These are phyloP conservation scores for Peromyscus leucopus DNA, from an alignment of 2,113 vertebrate species.

Conservation along the genomic window DNA sequence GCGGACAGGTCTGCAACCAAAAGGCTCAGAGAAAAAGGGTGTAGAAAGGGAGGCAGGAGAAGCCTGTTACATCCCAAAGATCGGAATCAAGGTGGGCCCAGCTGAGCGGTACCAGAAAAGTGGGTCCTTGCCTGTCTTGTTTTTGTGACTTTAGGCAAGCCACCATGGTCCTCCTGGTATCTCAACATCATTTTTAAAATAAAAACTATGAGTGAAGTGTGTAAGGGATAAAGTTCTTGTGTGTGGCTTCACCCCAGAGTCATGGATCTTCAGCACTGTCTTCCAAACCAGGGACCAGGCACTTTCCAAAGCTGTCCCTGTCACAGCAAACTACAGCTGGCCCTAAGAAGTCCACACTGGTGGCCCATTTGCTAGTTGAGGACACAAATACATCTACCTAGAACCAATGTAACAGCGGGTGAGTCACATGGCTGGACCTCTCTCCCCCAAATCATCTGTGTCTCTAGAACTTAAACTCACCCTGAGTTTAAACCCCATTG, in stretches of 20 bases:
- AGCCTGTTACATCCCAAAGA: too few species aligned
- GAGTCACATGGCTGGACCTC: not conserved
- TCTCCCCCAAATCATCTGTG: not conserved
- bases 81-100: not conserved
- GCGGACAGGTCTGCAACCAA: accelerated
- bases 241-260: not conserved
- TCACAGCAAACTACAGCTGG: not conserved
- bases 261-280: not conserved
- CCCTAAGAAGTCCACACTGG: not conserved
- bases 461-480: not conserved
- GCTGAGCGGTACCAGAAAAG: accelerated
- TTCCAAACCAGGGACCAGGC: not conserved
- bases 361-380: not conserved
- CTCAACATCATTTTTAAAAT: not conserved
- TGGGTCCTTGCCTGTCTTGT: not conserved
- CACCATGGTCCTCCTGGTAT: not conserved
- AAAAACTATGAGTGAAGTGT: not conserved
- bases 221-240: not conserved
- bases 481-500: not conserved
- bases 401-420: too few species aligned
- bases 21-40: not conserved
- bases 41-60: not conserved
- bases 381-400: not conserved
- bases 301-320: not conserved
- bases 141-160: not conserved